Conservation (phyloP, 2,797 vertebrate genomes). For the Otolemur crassicaudatus region DNA sequence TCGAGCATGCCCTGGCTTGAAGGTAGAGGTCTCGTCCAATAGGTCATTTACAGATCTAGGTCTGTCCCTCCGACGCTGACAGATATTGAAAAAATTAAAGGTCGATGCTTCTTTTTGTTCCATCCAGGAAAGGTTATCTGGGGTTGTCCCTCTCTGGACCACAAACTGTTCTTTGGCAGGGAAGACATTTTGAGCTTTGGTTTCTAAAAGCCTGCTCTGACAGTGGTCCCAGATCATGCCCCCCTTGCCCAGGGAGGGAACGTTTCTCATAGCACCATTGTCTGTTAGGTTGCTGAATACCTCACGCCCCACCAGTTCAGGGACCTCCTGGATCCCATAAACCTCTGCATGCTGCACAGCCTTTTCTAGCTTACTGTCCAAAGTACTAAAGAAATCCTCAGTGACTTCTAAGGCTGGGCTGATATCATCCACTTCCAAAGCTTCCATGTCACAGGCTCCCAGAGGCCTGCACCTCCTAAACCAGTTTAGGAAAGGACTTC, state of each 20-base stretch:
- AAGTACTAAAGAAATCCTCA: constrained; percentile 95
- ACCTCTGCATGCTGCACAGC: constrained; percentile 88
- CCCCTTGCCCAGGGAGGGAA: constrained; percentile 82
- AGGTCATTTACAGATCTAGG: constrained; percentile 97
- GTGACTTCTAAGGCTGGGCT: constrained; percentile 98
- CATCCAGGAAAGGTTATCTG: constrained; percentile 87
- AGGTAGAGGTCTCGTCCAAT: constrained; percentile 91
- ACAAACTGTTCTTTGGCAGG: constrained; percentile 86
- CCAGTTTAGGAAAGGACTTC: constrained; percentile 40
- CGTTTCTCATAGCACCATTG: constrained; percentile 85
- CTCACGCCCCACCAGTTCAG: constrained; percentile 87
- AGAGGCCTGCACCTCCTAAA: not conserved
- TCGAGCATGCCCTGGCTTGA: constrained; percentile 95
- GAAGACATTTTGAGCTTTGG: constrained; percentile 87
- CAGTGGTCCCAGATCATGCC: constrained; percentile 88
- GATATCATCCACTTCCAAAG: constrained; percentile 94
- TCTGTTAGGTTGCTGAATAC: constrained; percentile 84
- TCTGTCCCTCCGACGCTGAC: constrained; percentile 93
- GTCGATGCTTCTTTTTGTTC: constrained; percentile 87
- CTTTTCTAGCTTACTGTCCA: constrained; percentile 92
- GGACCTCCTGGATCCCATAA: constrained; percentile 89
- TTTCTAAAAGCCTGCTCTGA: constrained; percentile 89
- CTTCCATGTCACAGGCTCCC: constrained; percentile 90
- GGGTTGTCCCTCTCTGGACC: constrained; percentile 84
- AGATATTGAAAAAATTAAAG: constrained; percentile 92